Base-by-base conservation (phyloP, 2,113 vertebrate species). In the Motacilla tschutschensis region DNA sequence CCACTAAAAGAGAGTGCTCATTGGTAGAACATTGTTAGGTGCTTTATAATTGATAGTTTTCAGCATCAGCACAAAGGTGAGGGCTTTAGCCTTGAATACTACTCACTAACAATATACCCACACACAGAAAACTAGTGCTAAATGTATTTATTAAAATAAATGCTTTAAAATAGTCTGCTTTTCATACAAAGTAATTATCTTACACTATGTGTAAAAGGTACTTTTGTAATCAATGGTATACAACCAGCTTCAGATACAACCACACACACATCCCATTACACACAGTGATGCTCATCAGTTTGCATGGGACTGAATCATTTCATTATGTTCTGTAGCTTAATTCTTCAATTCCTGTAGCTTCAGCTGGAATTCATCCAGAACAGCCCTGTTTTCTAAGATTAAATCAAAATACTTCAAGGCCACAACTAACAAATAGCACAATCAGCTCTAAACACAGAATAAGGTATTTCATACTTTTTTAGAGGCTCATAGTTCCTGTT, bases 141-240 rank as follows among this genome's bases (percentile, higher is more conserved):
- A 92, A 87, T 74, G 87, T 90, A 91, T 93, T 95, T 91, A 83
- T 94, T 91, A 95, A 95, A 94, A 95, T 86, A 92, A 77, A 86
- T 64, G 83, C 89, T 94, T 90, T 87, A 91, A 91, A 89, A 87
- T 83, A 92, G 69, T 90, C 85, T 85, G 91, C 94, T 95, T 95
- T 95, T 96, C 95, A 96, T 81, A 94, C 91, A 87, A 90, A 94
- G 84, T 92, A 93, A 95, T 96, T 96, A 94, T 95, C 87, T 94
- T 95, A 95, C 82, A 36, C 91, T 85, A 72, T 83, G 90, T 80
- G 93, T 72, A 89, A 94, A 95, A 95, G 85, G 91, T 95, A 94
- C 89, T 95, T 93, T 95, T 91, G 86, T 88, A 94, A 95, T 94
- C 94, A 92, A 91, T 92, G 88, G 95, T 83, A 94, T 93, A 95